A percentile compares a stretch with the other conserved stretches of the same genome.
Conservation (phyloP, 1,140 invertebrate species). For the Lasioglossum baleicum region DNA sequence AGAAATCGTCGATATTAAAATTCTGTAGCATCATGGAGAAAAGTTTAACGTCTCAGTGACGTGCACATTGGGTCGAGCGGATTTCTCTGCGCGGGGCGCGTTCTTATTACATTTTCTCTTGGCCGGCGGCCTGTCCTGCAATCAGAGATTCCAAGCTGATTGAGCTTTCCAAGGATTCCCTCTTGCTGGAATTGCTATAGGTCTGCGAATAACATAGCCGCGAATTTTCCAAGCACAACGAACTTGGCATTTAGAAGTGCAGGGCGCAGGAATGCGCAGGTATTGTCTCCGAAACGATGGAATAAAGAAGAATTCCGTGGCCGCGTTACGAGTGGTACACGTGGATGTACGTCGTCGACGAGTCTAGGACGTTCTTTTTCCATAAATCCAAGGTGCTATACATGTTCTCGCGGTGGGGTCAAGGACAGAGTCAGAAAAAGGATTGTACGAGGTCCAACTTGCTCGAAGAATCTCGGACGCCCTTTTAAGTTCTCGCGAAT, state of each 20-base stretch:
- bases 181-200: not conserved
- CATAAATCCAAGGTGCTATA: not conserved
- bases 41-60: too few relatives aligned
- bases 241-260: not conserved
- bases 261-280: not conserved
- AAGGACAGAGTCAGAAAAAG: not conserved
- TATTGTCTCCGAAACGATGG: not conserved
- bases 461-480: not conserved
- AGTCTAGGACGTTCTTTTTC: slow-evolving; percentile 1
- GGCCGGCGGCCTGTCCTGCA: not conserved
- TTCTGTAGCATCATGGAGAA: too few relatives aligned
- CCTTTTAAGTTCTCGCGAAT: not conserved
- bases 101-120: not conserved
- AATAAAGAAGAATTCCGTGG: not conserved
- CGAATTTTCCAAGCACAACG: not conserved
- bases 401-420: not conserved
- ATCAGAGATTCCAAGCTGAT: not conserved
- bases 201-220: not conserved
- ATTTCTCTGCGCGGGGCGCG: too few relatives aligned
- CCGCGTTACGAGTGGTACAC: not conserved
- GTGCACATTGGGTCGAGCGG: too few relatives aligned
- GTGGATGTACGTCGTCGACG: too few relatives aligned
- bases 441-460: not conserved
- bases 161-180: not conserved
- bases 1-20: too few relatives aligned